phyloP scores from a whole-genome alignment of 2,113 vertebrate genomes.

The Ceratotherium simum region DNA sequence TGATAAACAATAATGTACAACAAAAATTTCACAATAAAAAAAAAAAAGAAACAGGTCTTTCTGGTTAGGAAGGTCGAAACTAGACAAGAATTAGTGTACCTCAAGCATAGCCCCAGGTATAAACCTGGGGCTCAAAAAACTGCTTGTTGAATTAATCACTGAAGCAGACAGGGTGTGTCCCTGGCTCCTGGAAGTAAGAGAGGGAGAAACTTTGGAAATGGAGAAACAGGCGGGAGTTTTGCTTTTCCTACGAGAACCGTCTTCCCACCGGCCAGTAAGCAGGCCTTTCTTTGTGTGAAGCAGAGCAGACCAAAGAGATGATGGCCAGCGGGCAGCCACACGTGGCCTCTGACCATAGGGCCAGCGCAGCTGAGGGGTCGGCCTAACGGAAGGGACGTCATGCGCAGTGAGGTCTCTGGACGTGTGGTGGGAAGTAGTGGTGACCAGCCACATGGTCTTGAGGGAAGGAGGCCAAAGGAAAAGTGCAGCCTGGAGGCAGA shows the following conservation, averaged over 20 bases:
- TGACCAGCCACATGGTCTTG: background rate
- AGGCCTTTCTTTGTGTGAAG: background rate
- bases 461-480: background rate
- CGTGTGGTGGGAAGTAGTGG: background rate
- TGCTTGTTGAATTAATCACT: background rate
- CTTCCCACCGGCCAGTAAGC: background rate
- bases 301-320: background rate
- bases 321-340: background rate
- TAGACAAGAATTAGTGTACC: background rate
- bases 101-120: background rate
- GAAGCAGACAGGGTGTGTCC: background rate
- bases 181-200: background rate
- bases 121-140: background rate
- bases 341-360: background rate
- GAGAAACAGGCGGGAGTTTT: background rate
- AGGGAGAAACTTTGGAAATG: background rate
- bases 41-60: constrained; percentile 29
- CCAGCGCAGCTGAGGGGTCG: background rate
- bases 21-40: too few species aligned
- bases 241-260: background rate
- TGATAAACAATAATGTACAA: too few species aligned
- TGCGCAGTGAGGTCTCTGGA: background rate
- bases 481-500: background rate
- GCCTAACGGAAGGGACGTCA: background rate
- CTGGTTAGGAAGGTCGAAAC: background rate